Evolutionary conservation across 2,797 vertebrate genomes (phyloP), one percentile per base, ranked within the genome.

Genomic region (Oreortyx pictus): DNA sequence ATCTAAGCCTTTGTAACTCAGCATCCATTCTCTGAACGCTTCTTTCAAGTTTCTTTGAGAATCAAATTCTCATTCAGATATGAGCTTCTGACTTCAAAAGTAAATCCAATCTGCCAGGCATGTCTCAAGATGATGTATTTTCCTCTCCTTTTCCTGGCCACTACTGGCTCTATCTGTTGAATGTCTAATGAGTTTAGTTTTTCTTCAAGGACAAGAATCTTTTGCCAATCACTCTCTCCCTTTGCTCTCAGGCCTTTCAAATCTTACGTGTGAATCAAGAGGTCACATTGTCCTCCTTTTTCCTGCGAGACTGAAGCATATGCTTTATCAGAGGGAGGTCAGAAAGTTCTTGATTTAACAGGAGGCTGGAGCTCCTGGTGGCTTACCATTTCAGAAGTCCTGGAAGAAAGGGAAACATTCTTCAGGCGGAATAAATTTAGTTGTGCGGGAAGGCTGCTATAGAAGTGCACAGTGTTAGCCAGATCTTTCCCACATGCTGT

Each of bases 21-120:
- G 72, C 72, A 62, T 92, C 86, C 46, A 62, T 96, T 93, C 89
- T 93, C 68, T 54, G 89, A 88, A 72, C 19, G 7, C 0, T 0
- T 77, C 88, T 95, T 94, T 94, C 86, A 95, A 92, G 90, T 93
- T 93, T 90, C 88, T 96, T 91, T 95, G 93, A 90, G 83, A 92
- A 90, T 85, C 54, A 66, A 91, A 90, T 96, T 95, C 75, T 68
- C 41, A 85, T 94, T 96, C 88, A 82, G 86, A 59, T 85, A 91
- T 80, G 65, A 77, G 73, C 90, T 91, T 92, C 86, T 96, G 68
- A 92, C 95, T 94, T 96, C 72, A 93, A 88, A 95, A 82, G 81
- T 65, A 90, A 89, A 93, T 78, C 1, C 2, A 87, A 95, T 93
- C 88, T 90, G 24, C 86, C 75, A 93, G 78, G 78, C 78, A 65